A percentile compares a stretch with the other conserved stretches of the same genome.
Conservation (phyloP, 2,797 vertebrate genomes). For the Heliangelus exortis region DNA sequence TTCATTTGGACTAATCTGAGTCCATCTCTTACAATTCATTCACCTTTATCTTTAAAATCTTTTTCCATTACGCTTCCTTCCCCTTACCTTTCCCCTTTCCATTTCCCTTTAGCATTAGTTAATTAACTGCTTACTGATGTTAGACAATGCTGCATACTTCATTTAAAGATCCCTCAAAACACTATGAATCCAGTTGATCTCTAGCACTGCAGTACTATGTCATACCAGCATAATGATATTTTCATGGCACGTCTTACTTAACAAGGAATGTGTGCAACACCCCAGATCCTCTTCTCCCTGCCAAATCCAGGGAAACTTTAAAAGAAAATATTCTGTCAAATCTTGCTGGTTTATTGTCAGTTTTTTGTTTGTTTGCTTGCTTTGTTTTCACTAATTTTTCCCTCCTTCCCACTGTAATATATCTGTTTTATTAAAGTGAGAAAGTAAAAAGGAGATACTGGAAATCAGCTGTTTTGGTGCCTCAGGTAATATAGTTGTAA, state of each 20-base stretch:
- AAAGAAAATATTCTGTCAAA: neutral
- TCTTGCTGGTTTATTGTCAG: neutral
- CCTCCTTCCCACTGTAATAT: neutral
- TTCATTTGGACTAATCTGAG: neutral
- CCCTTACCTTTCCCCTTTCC: neutral
- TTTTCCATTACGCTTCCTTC: neutral
- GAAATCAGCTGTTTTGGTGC: neutral
- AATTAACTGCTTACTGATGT: neutral
- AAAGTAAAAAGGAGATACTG: neutral
- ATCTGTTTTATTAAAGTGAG: neutral
- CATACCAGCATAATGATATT: neutral
- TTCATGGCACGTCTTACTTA: neutral
- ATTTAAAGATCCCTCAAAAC: neutral
- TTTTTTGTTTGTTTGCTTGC: too few species aligned
- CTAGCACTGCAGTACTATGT: neutral
- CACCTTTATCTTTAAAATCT: neutral
- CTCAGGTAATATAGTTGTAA: neutral
- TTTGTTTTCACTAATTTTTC: neutral
- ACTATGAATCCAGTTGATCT: neutral
- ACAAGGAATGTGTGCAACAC: neutral
- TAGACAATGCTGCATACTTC: neutral
- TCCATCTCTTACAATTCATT: neutral
- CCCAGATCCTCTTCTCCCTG: neutral
- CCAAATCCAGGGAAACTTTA: neutral
- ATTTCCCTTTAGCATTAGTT: neutral